A percentile compares a stretch with the other conserved stretches of the same genome.
These are phyloP conservation scores for Zingel zingel DNA, from an alignment of 2,113 vertebrate genomes.

Conservation along the genomic window DNA sequence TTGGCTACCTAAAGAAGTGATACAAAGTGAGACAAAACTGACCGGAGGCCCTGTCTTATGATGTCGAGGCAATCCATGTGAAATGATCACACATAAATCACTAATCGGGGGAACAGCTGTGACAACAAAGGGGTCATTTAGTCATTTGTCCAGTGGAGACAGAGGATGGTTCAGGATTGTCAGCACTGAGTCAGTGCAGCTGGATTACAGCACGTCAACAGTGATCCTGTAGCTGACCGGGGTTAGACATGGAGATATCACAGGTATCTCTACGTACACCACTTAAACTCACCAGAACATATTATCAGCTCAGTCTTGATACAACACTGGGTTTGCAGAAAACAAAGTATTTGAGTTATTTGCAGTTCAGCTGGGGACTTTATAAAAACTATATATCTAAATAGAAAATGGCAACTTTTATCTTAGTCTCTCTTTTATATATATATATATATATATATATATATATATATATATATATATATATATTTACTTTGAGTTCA, in stretches of 20 bases:
- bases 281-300: constrained; percentile 5
- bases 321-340: constrained; percentile 49
- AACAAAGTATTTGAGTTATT: constrained; percentile 13
- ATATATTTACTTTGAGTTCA: constrained; percentile 17
- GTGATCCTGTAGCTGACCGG: constrained; percentile 9
- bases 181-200: constrained; percentile 22
- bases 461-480: constrained; percentile 30
- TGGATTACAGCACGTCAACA: background rate
- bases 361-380: constrained; percentile 21
- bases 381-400: constrained; percentile 74
- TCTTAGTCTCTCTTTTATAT: constrained; percentile 4
- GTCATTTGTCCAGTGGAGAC: constrained; percentile 14
- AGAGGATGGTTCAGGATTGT: constrained; percentile 38
- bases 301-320: constrained; percentile 28
- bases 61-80: background rate
- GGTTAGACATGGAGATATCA: constrained; percentile 42
- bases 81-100: constrained; percentile 16
- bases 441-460: constrained; percentile 35
- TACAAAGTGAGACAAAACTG: constrained; percentile 37
- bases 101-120: constrained; percentile 15
- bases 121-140: constrained; percentile 10
- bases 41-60: background rate
- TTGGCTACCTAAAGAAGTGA: constrained; percentile 1
- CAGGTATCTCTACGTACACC: constrained; percentile 14
- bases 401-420: constrained; percentile 64